These are phyloP conservation scores for Cacatua alba DNA, from an alignment of 2,113 vertebrate genomes.

Conservation along the genomic window DNA sequence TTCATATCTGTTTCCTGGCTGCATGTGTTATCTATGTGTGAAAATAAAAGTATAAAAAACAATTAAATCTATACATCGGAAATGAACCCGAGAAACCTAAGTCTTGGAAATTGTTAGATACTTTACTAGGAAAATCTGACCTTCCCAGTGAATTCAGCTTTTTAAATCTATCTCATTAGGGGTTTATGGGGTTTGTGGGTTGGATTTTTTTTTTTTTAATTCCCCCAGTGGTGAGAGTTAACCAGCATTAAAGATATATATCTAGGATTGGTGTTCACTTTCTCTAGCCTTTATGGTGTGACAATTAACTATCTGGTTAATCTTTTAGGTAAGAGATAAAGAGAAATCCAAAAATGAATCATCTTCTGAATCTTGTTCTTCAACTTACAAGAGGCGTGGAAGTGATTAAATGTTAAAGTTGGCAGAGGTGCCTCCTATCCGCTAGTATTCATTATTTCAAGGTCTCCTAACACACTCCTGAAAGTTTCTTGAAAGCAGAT, in stretches of 20 bases:
- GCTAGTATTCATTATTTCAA: not conserved
- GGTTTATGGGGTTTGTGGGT: not conserved
- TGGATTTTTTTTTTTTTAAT: not conserved
- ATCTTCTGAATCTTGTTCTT: not conserved
- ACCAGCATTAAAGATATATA: not conserved
- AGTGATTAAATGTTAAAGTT: not conserved
- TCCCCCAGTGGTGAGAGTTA: accelerated
- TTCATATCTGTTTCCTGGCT: not conserved
- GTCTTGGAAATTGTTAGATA: not conserved
- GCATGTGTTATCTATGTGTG: not conserved
- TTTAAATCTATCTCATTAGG: not conserved
- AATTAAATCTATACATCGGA: not conserved
- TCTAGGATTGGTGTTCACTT: not conserved
- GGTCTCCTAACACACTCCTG: not conserved
- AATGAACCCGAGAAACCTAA: not conserved
- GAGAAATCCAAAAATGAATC: not conserved
- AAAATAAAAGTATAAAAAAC: not conserved
- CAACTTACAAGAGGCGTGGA: not conserved
- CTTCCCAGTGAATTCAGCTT: not conserved
- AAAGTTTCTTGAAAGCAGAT: not conserved
- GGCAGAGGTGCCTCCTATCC: not conserved
- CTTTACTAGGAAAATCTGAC: not conserved
- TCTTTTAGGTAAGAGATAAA: not conserved
- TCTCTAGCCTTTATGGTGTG: not conserved
- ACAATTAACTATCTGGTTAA: not conserved